A percentile compares a stretch with the other conserved stretches of the same genome.
These are phyloP conservation scores for Aphis craccivora DNA, from an alignment of 1,140 invertebrate genomes.

Conservation along the genomic window DNA sequence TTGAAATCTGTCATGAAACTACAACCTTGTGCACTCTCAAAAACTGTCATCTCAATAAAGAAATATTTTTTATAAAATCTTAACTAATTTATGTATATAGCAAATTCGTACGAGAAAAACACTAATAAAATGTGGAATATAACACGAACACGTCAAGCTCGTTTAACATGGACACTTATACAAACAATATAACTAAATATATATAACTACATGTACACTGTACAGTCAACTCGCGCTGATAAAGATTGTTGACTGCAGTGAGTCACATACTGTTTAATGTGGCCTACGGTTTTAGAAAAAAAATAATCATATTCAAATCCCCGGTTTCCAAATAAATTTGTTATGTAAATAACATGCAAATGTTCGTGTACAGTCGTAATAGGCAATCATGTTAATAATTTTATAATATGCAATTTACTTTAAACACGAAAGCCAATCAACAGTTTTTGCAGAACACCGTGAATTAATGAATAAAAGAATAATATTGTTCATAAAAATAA, in stretches of 20 bases:
- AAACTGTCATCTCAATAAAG: neutral
- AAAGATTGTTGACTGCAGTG: neutral
- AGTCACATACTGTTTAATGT: neutral
- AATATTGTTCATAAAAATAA: neutral
- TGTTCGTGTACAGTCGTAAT: neutral
- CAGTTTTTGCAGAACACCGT: neutral
- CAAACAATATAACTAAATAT: neutral
- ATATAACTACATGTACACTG: neutral
- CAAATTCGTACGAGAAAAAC: neutral
- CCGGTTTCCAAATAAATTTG: neutral
- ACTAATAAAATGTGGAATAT: neutral
- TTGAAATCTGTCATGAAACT: neutral
- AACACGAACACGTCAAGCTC: neutral
- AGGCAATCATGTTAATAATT: neutral
- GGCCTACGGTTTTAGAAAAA: neutral
- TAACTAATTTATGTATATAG: neutral
- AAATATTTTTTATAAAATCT: neutral
- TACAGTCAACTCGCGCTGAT: neutral
- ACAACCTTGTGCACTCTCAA: neutral
- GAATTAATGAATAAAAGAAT: neutral
- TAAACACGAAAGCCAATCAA: neutral
- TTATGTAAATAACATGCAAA: neutral
- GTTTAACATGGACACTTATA: neutral
- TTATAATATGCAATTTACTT: neutral
- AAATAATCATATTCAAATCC: neutral